Evolutionary conservation across 2,888 invertebrate species (phyloP).

Genomic region (Acleris emargana): DNA sequence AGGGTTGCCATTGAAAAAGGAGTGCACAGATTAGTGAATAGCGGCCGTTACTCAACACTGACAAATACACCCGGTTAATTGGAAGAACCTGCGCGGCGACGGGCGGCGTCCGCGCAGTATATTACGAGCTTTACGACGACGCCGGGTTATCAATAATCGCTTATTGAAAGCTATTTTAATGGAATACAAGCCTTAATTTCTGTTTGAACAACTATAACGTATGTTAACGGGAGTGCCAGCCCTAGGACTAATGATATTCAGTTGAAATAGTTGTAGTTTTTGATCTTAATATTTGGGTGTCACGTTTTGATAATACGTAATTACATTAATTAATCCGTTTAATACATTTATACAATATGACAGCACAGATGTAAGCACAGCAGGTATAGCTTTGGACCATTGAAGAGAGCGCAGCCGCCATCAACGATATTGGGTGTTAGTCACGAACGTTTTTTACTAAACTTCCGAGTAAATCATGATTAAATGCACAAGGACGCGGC

Average conservation of each 20-base stretch:
- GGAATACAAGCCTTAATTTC: slow-evolving; percentile 29
- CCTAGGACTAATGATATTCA: not conserved
- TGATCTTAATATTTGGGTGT: no score
- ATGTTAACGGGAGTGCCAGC: slow-evolving; percentile 5
- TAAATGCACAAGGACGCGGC: no score
- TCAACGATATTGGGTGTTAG: no score
- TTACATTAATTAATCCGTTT: no score
- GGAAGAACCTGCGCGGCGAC: slow-evolving; percentile 57
- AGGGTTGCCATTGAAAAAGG: slow-evolving; percentile 28
- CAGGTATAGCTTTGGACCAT: no score
- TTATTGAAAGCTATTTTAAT: slow-evolving; percentile 60
- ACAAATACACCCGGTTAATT: slow-evolving; percentile 72
- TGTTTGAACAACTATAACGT: slow-evolving; percentile 11
- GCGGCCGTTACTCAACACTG: slow-evolving; percentile 61
- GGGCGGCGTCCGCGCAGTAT: slow-evolving; percentile 60
- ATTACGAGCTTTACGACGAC: slow-evolving; percentile 68
- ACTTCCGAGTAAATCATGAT: no score
- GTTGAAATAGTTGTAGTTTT: not conserved
- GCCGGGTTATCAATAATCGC: slow-evolving; percentile 65
- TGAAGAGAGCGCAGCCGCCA: no score
- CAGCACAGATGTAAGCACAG: no score
- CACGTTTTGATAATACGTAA: no score
- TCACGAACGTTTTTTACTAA: no score
- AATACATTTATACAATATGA: no score
- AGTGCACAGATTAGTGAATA: slow-evolving; percentile 46